Conservation (phyloP, 1,140 invertebrate species). For the Melitaea cinxia region DNA sequence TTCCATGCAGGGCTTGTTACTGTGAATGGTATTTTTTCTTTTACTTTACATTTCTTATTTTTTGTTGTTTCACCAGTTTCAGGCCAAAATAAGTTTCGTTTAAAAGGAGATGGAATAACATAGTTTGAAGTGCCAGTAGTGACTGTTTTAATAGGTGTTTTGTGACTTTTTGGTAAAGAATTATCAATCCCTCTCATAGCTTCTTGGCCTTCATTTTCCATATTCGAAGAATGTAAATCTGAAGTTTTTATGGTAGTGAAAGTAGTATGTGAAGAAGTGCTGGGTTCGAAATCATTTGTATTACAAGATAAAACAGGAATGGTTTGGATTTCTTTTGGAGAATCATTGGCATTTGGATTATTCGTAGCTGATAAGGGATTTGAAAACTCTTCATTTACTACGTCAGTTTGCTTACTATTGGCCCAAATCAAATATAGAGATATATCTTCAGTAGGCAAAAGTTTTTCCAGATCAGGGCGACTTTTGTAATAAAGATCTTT, state of each 20-base stretch:
- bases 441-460: neutral
- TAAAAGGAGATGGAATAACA: neutral
- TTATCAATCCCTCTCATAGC: neutral
- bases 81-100: neutral
- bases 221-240: too few species aligned
- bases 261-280: too few species aligned
- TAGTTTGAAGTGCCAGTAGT: neutral
- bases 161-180: neutral
- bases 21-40: neutral
- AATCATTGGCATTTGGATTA: neutral
- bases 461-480: neutral
- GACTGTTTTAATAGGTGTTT: neutral
- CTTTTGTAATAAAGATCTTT: neutral
- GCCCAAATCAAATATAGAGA: neutral
- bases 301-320: too few species aligned
- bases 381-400: neutral
- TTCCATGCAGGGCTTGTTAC: neutral
- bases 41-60: neutral
- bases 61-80: neutral
- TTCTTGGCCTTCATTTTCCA: neutral
- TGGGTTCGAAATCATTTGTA: too few species aligned
- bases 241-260: too few species aligned
- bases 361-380: neutral
- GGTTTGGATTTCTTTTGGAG: neutral
- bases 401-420: neutral